Conservation (phyloP, 2,888 invertebrate genomes). For the Ornithoptera alexandrae region DNA sequence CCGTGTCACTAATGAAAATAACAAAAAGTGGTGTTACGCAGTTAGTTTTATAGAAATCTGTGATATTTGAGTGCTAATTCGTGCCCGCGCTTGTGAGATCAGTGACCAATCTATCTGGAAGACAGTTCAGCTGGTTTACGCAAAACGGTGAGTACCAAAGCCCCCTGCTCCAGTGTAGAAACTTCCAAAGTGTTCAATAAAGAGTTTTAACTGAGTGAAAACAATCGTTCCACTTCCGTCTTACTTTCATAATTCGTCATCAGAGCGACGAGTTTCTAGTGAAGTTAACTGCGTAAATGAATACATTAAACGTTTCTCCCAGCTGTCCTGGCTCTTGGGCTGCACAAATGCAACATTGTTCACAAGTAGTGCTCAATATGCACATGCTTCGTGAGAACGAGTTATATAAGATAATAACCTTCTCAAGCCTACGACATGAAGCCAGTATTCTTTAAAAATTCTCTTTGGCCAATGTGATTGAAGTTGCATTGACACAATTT, state of each 20-base stretch:
- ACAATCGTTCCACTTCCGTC: slow-evolving; percentile 38
- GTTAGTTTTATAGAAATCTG: slow-evolving; percentile 62
- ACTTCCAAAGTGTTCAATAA: slow-evolving; percentile 28
- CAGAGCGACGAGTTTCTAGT: slow-evolving; percentile 38
- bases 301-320: slow-evolving; percentile 30
- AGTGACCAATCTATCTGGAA: slow-evolving; percentile 70
- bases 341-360: slow-evolving; percentile 32
- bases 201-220: slow-evolving; percentile 33
- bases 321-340: slow-evolving; percentile 20
- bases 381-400: slow-evolving; percentile 48
- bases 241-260: slow-evolving; percentile 45
- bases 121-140: slow-evolving; percentile 59
- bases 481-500: slow-evolving; percentile 42
- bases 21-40: slow-evolving; percentile 66
- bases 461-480: slow-evolving; percentile 48
- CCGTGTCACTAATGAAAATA: slow-evolving; percentile 61
- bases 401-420: slow-evolving; percentile 65
- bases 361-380: slow-evolving; percentile 40
- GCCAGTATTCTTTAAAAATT: slow-evolving; percentile 46
- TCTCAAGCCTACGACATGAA: slow-evolving; percentile 43
- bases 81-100: slow-evolving; percentile 69
- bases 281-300: slow-evolving; percentile 53
- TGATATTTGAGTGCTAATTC: slow-evolving; percentile 70
- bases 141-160: slow-evolving; percentile 61
- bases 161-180: slow-evolving; percentile 12